A percentile compares a stretch with the other conserved stretches of the same genome.
These are phyloP conservation scores for Synanthedon andrenaeformis DNA, from an alignment of 2,888 invertebrate species.

Conservation along the genomic window DNA sequence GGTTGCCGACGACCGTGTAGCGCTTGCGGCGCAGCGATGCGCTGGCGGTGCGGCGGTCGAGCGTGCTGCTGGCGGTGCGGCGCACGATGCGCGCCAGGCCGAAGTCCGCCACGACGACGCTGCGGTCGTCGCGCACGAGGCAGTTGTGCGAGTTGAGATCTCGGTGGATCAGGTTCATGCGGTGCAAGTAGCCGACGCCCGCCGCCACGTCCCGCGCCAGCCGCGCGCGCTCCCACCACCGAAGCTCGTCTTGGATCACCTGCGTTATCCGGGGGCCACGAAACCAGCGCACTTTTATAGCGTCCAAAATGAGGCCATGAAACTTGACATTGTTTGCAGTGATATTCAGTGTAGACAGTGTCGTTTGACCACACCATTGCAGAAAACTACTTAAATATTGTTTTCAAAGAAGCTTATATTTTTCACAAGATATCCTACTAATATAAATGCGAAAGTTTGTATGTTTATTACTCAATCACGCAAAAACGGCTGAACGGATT, in stretches of 20 bases:
- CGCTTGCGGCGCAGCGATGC: slow-evolving; percentile 83
- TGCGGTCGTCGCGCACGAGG: slow-evolving; percentile 80
- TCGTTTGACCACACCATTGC: too few relatives aligned
- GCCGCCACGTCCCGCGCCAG: slow-evolving; percentile 93
- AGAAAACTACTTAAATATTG: too few relatives aligned
- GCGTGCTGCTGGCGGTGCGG: slow-evolving; percentile 52
- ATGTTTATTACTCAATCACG: too few relatives aligned
- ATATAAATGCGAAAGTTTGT: too few relatives aligned
- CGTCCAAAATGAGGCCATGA: too few relatives aligned
- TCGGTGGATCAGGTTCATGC: slow-evolving; percentile 93
- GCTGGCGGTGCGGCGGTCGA: slow-evolving; percentile 19
- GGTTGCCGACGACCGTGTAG: slow-evolving; percentile 96
- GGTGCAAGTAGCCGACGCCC: slow-evolving; percentile 94
- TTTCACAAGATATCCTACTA: too few relatives aligned
- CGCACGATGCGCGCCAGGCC: slow-evolving; percentile 88
- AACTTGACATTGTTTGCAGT: too few relatives aligned
- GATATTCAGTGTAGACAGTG: too few relatives aligned
- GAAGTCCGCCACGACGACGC: slow-evolving; percentile 96
- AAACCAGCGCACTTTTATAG: not conserved
- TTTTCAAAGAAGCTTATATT: too few relatives aligned
- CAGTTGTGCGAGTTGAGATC: slow-evolving; percentile 97
- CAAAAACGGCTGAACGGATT: too few relatives aligned
- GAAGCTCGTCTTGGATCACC: slow-evolving; percentile 64
- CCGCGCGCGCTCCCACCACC: slow-evolving; percentile 84
- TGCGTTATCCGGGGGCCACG: slow-evolving; percentile 21